Conservation (phyloP, 2,797 vertebrate genomes). For the Sciurus vulgaris region DNA sequence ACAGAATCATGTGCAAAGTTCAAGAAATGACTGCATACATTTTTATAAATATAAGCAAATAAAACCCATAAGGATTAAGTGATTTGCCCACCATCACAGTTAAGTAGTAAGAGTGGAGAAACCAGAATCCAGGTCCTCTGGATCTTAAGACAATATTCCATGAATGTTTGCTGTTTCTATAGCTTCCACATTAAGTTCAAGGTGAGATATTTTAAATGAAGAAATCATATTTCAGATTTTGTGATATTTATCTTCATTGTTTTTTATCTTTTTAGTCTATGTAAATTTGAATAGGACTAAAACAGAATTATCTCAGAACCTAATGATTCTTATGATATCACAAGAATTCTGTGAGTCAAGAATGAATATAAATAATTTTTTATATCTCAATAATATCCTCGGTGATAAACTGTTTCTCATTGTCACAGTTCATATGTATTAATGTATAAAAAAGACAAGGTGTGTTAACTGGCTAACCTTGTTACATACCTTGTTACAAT, state of each 20-base stretch:
- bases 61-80: constrained; percentile 56
- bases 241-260: background rate
- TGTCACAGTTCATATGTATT: background rate
- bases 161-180: background rate
- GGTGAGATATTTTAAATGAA: constrained; percentile 43
- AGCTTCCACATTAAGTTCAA: constrained; percentile 45
- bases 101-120: constrained; percentile 46
- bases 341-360: background rate
- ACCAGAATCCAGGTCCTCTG: constrained; percentile 21
- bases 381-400: background rate
- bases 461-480: constrained; percentile 14
- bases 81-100: constrained; percentile 36
- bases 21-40: background rate
- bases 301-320: constrained; percentile 58
- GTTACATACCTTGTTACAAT: constrained; percentile 9
- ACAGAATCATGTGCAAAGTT: background rate
- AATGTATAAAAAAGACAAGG: constrained; percentile 37
- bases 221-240: constrained; percentile 46
- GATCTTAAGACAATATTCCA: constrained; percentile 26
- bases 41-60: constrained; percentile 17
- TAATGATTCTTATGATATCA: constrained; percentile 7
- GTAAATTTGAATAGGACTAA: constrained; percentile 15
- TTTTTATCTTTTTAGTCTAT: constrained; percentile 52
- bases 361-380: background rate
- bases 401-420: background rate